Evolutionary conservation across 2,797 vertebrate species (phyloP).

Genomic region (Myotis planiceps): DNA sequence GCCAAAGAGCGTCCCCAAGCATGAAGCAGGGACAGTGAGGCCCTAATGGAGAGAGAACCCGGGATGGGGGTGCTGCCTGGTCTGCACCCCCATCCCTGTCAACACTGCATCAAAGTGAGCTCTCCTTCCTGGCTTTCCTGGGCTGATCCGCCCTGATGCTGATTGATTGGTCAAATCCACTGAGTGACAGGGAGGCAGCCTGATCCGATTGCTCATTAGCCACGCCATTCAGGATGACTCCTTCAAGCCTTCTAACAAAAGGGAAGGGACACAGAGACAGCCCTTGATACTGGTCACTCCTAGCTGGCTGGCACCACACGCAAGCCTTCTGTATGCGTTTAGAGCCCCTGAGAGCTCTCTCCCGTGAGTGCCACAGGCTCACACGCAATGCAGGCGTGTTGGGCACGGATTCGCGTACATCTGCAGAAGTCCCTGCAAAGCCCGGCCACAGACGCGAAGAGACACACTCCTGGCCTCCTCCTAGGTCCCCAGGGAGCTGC

Average conservation of each 20-base stretch:
- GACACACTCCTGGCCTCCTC: not conserved
- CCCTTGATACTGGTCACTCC: not conserved
- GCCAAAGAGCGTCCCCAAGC: conserved; percentile 28
- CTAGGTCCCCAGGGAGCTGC: not conserved
- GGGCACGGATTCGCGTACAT: not conserved
- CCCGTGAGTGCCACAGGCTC: not conserved
- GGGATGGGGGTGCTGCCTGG: not conserved
- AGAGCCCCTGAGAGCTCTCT: not conserved
- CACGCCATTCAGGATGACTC: conserved; percentile 37
- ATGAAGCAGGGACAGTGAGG: not conserved
- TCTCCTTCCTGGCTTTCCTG: conserved; percentile 15
- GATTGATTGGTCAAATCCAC: conserved; percentile 48
- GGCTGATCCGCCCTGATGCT: conserved; percentile 18
- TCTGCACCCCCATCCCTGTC: not conserved
- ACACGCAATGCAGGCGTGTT: fast-evolving
- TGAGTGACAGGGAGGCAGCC: conserved; percentile 56
- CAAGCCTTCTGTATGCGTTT: not conserved
- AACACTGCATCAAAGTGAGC: not conserved
- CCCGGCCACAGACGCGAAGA: not conserved
- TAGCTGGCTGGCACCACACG: not conserved
- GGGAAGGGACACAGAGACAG: not conserved
- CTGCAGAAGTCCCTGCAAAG: not conserved
- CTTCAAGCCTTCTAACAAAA: not conserved
- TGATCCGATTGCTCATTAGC: conserved; percentile 4
- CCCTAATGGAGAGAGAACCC: not conserved